Evolutionary conservation across 1,140 invertebrate species (phyloP).

Genomic region (Panagrolaimus sp.): DNA sequence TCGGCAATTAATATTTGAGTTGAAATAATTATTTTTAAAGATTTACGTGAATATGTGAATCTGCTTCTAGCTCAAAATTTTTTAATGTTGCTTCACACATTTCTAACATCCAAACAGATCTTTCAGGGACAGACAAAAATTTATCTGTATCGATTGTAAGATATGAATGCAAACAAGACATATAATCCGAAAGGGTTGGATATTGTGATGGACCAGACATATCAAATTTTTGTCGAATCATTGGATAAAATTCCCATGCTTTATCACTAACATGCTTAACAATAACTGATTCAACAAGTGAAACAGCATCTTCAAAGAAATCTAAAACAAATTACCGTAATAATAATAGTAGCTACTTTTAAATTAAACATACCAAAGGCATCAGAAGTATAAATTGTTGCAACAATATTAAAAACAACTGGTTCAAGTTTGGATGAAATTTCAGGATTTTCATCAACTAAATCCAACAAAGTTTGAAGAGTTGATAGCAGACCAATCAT

Average conservation of each 20-base stretch:
- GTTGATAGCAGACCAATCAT: slow-evolving; percentile 93
- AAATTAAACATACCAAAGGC: slow-evolving; percentile 21
- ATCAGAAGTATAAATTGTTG: slow-evolving; percentile 54
- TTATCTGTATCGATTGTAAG: slow-evolving; percentile 86
- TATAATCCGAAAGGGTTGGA: slow-evolving; percentile 70
- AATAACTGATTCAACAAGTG: slow-evolving; percentile 84
- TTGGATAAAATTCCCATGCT: slow-evolving; percentile 90
- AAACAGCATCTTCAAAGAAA: slow-evolving; percentile 91
- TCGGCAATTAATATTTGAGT: no score
- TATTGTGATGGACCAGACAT: slow-evolving; percentile 62
- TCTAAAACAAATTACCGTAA: slow-evolving; percentile 64
- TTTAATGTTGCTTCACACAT: slow-evolving; percentile 68
- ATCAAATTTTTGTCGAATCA: slow-evolving; percentile 63
- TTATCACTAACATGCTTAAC: slow-evolving; percentile 77
- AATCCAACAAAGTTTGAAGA: slow-evolving; percentile 84
- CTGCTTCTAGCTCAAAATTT: slow-evolving; percentile 69
- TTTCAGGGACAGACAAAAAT: slow-evolving; percentile 81
- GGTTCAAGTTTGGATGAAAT: slow-evolving; percentile 84
- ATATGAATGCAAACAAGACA: slow-evolving; percentile 95
- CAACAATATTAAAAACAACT: slow-evolving; percentile 82
- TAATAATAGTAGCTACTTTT: not conserved
- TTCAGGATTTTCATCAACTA: slow-evolving; percentile 80
- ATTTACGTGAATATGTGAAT: slow-evolving; percentile 91
- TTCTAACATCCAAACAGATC: slow-evolving; percentile 82
- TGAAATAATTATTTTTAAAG: no score